Percentiles rank a stretch among this genome's conserved stretches.
Evolutionary conservation across 2,888 invertebrate species (phyloP).

Genomic region (Clusia tigrina): DNA sequence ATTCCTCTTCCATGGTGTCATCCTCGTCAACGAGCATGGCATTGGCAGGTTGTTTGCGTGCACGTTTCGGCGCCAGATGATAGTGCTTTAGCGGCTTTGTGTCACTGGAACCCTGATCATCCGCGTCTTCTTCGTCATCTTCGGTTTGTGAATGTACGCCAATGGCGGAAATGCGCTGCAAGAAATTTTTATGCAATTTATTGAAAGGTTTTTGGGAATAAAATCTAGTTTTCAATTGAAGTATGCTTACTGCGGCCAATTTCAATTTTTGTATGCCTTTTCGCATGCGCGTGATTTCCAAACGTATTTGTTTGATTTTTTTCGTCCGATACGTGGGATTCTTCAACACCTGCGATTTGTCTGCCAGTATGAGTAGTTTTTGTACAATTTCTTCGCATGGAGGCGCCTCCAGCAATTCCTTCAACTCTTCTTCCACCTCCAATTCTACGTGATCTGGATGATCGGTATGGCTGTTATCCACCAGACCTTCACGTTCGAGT

Average conservation of each 20-base stretch:
- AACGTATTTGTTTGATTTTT: conserved; percentile 68
- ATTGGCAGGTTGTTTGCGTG: conserved; percentile 28
- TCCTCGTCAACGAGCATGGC: conserved; percentile 43
- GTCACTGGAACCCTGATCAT: conserved; percentile 32
- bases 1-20: conserved; percentile 46
- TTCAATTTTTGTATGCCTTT: conserved; percentile 60
- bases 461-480: conserved; percentile 60
- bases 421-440: conserved; percentile 69
- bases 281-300: conserved; percentile 69
- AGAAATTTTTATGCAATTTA: neutral
- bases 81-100: conserved; percentile 43
- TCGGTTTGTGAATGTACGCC: conserved; percentile 55
- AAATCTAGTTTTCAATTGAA: neutral
- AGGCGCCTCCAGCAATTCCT: conserved; percentile 58
- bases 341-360: conserved; percentile 70
- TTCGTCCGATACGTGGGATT: conserved; percentile 69
- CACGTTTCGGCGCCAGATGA: conserved; percentile 37
- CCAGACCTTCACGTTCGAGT: conserved; percentile 65
- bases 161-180: conserved; percentile 33
- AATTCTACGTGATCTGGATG: conserved; percentile 66
- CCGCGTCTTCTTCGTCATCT: conserved; percentile 48
- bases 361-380: conserved; percentile 70
- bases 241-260: conserved; percentile 51
- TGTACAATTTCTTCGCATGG: conserved; percentile 59
- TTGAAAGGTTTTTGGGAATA: too few species aligned